Base-by-base conservation (phyloP, 1,140 invertebrate genomes). In the Orchesella cincta region DNA sequence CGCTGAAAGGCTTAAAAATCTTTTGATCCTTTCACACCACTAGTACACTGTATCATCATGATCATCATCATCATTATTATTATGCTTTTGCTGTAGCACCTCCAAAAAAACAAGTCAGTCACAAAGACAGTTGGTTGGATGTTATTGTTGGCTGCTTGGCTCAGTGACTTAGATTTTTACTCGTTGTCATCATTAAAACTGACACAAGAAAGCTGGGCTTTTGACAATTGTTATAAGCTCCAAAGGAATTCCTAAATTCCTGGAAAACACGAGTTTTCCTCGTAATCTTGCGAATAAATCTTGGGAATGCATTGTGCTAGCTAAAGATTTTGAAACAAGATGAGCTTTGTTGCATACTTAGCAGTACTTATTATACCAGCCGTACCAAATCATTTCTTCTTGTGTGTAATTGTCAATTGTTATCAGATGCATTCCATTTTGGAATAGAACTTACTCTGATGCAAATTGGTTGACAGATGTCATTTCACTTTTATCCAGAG, bases 181-280 rank as follows among this genome's bases (percentile, higher is more conserved):
- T 46, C 39, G 18, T 46, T 57, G 52, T 57, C 52, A 57, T 57
- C 52, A 57, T 57, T 57, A 57, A 23, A 57, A n/a, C 3, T 14
- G 23, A 57, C 8, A 57, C 52, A 57, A 23, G 52, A 8, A 46
- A 46, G 39, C 20, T 20, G 39, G 23, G 23, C 23, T 57, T 3
- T 57, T 57, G 14, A 57, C 52, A 57, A 57, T n/a, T 14, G 52
- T 3, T 57, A n/a, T 18, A 5, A 57, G 14, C 3, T 3, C 23
- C 12, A 57, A n/a, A 57, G 52, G 23, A 57, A 57, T 57, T 57
- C 52, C 52, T 57, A 57, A 57, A 57, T 57, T 57, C 52, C 52
- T 57, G 52, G 52, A 57, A 57, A 57, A 57, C 52, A 57, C 52
- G 52, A 57, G 52, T 57, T 57, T 57, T 57, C 52, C 23, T 5